Conservation (phyloP, 2,888 invertebrate genomes). For the Volucella inflata region DNA sequence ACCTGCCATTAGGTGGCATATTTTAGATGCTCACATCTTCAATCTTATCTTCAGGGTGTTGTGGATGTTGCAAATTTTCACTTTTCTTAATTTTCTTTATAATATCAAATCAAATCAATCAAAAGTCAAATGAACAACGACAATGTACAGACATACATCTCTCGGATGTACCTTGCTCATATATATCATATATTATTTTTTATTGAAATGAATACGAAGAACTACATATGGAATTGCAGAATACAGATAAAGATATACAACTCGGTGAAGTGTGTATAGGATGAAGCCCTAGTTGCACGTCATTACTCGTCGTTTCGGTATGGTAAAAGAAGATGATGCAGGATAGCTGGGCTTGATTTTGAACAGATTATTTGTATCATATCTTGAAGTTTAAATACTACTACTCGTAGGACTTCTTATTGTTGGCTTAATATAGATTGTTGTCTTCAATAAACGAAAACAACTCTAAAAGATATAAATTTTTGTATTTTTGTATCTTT, state of each 20-base stretch:
- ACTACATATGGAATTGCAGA: conserved; percentile 31
- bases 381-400: conserved; percentile 50
- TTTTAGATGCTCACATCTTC: no score
- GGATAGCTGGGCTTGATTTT: conserved; percentile 41
- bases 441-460: background rate
- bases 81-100: no score
- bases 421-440: no score
- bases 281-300: conserved; percentile 58
- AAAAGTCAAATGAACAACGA: no score
- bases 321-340: conserved; percentile 50
- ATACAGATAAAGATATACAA: background rate
- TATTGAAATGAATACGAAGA: conserved; percentile 61
- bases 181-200: conserved; percentile 45
- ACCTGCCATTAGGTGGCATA: no score
- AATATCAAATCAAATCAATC: no score
- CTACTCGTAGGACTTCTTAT: conserved; percentile 43
- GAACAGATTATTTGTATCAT: conserved; percentile 49
- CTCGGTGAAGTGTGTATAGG: background rate
- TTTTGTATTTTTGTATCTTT: background rate
- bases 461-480: conserved; percentile 2
- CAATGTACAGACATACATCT: no score
- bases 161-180: no score
- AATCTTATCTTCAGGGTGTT: no score
- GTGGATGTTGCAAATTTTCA: no score
- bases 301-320: conserved; percentile 4